Percentiles rank a stretch among this genome's conserved stretches.
Evolutionary conservation across 2,888 invertebrate genomes (phyloP).

Genomic region (Netelia melanura): DNA sequence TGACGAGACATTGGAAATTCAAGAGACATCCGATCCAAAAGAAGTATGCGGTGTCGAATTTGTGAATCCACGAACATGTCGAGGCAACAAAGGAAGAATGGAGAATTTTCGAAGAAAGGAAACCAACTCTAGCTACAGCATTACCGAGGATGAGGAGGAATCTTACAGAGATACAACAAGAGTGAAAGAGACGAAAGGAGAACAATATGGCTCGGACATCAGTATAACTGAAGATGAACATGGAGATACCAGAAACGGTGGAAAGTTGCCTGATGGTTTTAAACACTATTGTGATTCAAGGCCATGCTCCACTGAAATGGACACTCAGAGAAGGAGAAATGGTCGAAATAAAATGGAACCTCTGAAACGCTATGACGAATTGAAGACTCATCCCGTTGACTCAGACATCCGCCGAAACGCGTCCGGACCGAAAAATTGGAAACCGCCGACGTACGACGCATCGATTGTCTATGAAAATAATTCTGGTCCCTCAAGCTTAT

Average conservation of each 20-base stretch:
- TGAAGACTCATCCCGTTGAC: conserved; percentile 1
- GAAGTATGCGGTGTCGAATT: neutral
- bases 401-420: neutral
- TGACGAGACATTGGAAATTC: conserved; percentile 34
- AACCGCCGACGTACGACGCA: neutral
- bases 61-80: conserved; percentile 22
- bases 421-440: neutral
- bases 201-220: conserved; percentile 72
- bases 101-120: conserved; percentile 12
- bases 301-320: conserved; percentile 19
- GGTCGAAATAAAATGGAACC: neutral
- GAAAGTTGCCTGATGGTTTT: conserved; percentile 11
- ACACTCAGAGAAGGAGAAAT: conserved; percentile 3
- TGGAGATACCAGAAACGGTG: neutral
- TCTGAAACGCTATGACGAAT: neutral
- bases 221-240: conserved; percentile 74
- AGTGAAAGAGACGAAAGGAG: conserved; percentile 23
- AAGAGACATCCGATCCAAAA: conserved; percentile 15
- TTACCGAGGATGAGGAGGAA: conserved; percentile 71
- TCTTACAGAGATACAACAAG: conserved; percentile 42
- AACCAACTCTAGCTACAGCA: conserved; percentile 72
- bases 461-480: neutral
- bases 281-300: conserved; percentile 43
- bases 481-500: neutral
- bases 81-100: neutral